These are phyloP conservation scores for Acropora yongei DNA, from an alignment of 64 coral and sea anemone genomes.

Conservation along the genomic window DNA sequence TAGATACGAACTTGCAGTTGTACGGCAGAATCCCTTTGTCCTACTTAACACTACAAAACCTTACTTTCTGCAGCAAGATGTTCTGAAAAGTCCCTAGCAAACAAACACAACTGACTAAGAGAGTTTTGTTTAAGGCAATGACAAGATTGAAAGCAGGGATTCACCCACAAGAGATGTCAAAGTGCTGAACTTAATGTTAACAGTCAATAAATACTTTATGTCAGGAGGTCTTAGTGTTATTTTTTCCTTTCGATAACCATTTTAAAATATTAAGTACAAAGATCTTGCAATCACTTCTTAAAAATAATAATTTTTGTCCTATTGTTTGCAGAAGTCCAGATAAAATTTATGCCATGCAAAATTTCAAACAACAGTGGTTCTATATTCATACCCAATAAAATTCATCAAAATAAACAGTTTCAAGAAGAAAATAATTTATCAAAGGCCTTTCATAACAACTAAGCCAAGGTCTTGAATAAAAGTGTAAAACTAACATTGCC, in stretches of 20 bases:
- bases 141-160: background rate
- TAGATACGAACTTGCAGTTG: slow-evolving; percentile 55
- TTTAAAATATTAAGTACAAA: slow-evolving; percentile 55
- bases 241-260: slow-evolving; percentile 10
- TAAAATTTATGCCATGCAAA: too few relatives aligned
- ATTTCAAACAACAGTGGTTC: background rate
- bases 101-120: background rate
- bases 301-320: slow-evolving; percentile 47
- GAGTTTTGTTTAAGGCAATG: background rate
- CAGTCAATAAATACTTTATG: slow-evolving; percentile 2
- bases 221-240: background rate
- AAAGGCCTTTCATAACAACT: too few relatives aligned
- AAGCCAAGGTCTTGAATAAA: background rate
- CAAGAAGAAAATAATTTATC: too few relatives aligned
- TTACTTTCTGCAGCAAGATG: background rate
- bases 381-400: background rate
- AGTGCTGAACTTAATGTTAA: too few relatives aligned
- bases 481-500: background rate
- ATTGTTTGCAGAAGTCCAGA: background rate
- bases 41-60: background rate
- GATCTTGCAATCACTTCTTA: slow-evolving; percentile 31
- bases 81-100: background rate
- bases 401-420: background rate
- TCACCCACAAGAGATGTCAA: too few relatives aligned
- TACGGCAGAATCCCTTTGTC: background rate